These are phyloP conservation scores for Aeoliscus strigatus DNA, from an alignment of 2,797 vertebrate genomes.

Conservation along the genomic window DNA sequence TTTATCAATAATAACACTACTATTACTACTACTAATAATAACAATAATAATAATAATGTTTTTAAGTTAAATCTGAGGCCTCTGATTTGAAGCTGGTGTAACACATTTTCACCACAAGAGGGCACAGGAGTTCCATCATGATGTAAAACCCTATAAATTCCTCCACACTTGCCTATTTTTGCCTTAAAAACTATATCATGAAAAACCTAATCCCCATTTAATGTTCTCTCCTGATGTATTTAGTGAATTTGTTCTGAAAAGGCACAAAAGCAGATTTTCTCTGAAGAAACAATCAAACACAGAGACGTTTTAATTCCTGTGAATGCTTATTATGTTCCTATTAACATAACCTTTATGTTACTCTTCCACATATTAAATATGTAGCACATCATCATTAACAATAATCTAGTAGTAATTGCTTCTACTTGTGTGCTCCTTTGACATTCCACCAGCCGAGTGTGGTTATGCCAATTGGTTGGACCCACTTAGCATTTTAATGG, in stretches of 20 bases:
- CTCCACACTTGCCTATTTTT: constrained; percentile 28
- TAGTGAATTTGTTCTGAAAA: constrained; percentile 30
- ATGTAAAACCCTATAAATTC: constrained; percentile 15
- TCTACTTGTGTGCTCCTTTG: constrained; percentile 61
- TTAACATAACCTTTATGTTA: constrained; percentile 72
- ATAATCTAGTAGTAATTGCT: constrained; percentile 70
- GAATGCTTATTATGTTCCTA: constrained; percentile 56
- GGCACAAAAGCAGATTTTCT: constrained; percentile 29
- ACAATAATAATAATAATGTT: no score
- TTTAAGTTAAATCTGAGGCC: no score
- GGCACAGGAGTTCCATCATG: constrained; percentile 57
- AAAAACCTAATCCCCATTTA: constrained; percentile 47
- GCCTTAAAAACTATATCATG: constrained; percentile 30
- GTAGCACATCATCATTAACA: constrained; percentile 64
- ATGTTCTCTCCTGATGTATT: constrained; percentile 32
- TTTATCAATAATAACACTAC: no score
- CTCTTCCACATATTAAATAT: constrained; percentile 66
- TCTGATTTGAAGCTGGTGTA: no score
- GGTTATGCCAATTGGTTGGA: constrained; percentile 72
- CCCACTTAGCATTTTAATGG: constrained; percentile 75
- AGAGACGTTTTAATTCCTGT: constrained; percentile 41
- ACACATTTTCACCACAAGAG: constrained; percentile 62
- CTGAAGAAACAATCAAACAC: constrained; percentile 30
- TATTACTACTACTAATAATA: no score
- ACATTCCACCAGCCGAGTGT: constrained; percentile 70